Evolutionary conservation across 1,140 invertebrate species (phyloP).

Genomic region (Lanistes nyassanus): DNA sequence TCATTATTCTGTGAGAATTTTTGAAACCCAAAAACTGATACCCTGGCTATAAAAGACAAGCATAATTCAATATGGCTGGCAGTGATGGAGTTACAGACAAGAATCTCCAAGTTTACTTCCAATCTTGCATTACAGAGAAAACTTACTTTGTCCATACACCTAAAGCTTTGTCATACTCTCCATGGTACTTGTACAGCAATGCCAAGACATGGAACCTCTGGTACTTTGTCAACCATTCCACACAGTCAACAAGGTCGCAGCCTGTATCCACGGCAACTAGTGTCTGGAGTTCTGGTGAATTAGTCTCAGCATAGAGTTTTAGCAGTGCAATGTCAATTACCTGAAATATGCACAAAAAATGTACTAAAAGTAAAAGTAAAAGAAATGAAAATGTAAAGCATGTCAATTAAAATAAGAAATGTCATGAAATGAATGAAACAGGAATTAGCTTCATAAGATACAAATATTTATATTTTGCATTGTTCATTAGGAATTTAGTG

Average conservation of each 20-base stretch:
- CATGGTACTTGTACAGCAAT: slow-evolving; percentile 62
- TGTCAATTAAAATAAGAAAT: too few relatives aligned
- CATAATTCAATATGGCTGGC: too few relatives aligned
- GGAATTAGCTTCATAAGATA: too few relatives aligned
- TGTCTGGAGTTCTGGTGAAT: slow-evolving; percentile 58
- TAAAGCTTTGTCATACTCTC: slow-evolving; percentile 66
- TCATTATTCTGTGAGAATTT: too few relatives aligned
- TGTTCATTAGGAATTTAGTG: too few relatives aligned
- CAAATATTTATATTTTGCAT: too few relatives aligned
- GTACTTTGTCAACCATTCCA: slow-evolving; percentile 62
- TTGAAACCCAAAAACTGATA: too few relatives aligned
- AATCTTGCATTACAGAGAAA: not conserved
- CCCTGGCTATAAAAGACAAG: too few relatives aligned
- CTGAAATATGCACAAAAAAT: slow-evolving; percentile 43
- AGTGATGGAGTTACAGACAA: too few relatives aligned
- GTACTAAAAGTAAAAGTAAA: not conserved
- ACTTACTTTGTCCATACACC: slow-evolving; percentile 63
- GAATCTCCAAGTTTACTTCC: too few relatives aligned
- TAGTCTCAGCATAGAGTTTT: slow-evolving; percentile 67
- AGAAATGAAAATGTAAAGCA: not conserved
- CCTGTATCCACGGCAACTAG: slow-evolving; percentile 62
- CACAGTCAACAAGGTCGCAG: slow-evolving; percentile 66
- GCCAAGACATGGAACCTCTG: slow-evolving; percentile 64
- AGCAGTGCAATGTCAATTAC: slow-evolving; percentile 69
- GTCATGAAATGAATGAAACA: too few relatives aligned